Base-by-base conservation (phyloP, 2,797 vertebrate genomes). In the Phyllotis vaccarum region DNA sequence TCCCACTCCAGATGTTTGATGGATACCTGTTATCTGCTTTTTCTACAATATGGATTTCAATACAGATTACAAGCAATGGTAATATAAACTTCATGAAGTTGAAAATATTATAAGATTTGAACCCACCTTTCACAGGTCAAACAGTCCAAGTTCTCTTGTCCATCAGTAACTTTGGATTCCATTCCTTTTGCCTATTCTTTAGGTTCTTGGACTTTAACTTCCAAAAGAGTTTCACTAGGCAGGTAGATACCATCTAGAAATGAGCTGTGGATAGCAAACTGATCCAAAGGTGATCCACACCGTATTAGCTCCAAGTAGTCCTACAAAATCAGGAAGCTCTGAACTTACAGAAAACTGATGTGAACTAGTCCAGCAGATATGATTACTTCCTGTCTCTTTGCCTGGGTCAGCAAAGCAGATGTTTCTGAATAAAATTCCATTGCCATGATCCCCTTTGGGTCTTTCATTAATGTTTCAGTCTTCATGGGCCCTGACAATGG, bases 401-500 rank as follows among this genome's bases (percentile, higher is more conserved):
- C 0, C 14, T 81, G n/a, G 2, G 3, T 40, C 22, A 58, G 6
- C n/a, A 81, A 40, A 60, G 1, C 1, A 60, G n/a, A 16, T 40
- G 37, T 7, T 60, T 60, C 21, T 27, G 54, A 29, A 17, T 13
- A 81, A 81, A 40, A 37, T 4, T n/a, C 2, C 3, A 40, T 81
- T 40, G 22, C 5, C 6, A 6, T 37, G 27, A 37, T 24, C 3
- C 1, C n/a, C 54, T 40, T 2, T 0, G 6, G 24, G 54, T 0
- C 21, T 37, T 80, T 58, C 2, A 19, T 7, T 40, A 58, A 37
- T 37, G 40, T 37, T 27, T 16, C 24, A 58, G n/a, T 10, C 12
- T 43, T 37, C 9, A 19, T 37, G n/a, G n/a, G n/a, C 19, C 19
- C 68, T 70, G n/a, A 70, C 3, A 70, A 70, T 37, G 68, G 3